Base-by-base conservation (phyloP, 2,888 invertebrate genomes). In the Fragum sueziense region DNA sequence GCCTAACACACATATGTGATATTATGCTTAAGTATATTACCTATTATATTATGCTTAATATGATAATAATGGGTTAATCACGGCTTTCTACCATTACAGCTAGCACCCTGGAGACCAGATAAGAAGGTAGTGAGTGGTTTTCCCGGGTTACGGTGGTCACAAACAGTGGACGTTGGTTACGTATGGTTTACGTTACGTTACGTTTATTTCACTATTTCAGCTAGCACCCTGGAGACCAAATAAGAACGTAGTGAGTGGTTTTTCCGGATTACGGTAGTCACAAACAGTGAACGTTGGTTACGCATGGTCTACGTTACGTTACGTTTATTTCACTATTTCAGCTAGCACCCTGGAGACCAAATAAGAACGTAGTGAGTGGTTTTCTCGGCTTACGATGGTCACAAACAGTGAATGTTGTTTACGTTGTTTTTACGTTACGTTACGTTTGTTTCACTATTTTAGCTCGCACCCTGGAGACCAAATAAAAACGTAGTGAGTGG, bases 351-450 rank as follows among this genome's bases (percentile, higher is more conserved):
- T 69, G 52, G 52, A 37, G 59, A 17, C 34, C 57, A 7, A 14
- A 41, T 9, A 34, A 41, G 2, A 41, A n/a, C 25, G 11, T 47
- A 20, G 27, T 27, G 1, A 27, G n/a, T 6, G 85, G 83, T 14
- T 88, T 87, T 57, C 87, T 91, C 9, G 82, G 70, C 29, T 33
- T 90, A 14, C 79, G 90, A 14, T 90, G 89, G 90, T 85, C 88
- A 7, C 90, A 91, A 77, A 90, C 91, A 6, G 87, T 84, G 34
- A 80, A 87, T 31, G 69, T 86, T 33, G 91, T 90, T 9, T 87
- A 83, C 70, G 88, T 88, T 29, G 90, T 90, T 0, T 90, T 90
- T 71, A 67, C 79, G 9, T 62, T 68, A 14, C 74, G 89, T 73
- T 82, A 74, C 1, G 84, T 87, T 61, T 86, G 87, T 9, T 90